These are phyloP conservation scores for Formicarius rufipectus DNA, from an alignment of 2,113 vertebrate genomes.

Conservation along the genomic window DNA sequence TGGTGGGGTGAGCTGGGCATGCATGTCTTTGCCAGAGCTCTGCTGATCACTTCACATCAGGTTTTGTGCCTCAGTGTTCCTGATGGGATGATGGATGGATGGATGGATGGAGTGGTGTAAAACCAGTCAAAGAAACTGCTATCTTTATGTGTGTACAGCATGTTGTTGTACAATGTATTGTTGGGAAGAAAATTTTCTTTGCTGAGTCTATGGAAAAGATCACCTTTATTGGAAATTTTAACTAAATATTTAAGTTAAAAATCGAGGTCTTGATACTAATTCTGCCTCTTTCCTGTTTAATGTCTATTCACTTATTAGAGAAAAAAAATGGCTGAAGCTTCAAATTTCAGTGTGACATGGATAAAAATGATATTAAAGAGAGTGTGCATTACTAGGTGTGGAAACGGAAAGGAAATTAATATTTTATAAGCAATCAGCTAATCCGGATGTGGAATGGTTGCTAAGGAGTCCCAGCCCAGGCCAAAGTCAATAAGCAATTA, in stretches of 20 bases:
- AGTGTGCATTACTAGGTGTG: background rate
- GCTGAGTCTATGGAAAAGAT: background rate
- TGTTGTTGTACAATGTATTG: accelerated
- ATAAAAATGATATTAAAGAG: background rate
- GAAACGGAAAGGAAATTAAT: background rate
- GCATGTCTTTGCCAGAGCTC: background rate
- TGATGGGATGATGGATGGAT: background rate
- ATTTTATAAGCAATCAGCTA: background rate
- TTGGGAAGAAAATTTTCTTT: background rate
- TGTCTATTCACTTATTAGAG: background rate
- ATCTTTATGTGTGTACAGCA: background rate
- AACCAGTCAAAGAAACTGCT: background rate
- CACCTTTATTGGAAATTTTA: background rate
- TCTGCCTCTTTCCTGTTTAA: background rate
- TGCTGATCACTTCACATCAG: background rate
- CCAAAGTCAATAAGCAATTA: constrained; percentile 44
- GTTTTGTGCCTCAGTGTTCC: background rate
- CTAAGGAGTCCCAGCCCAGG: constrained; percentile 2
- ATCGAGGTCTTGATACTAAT: background rate
- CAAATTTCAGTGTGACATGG: background rate
- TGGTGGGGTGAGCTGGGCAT: background rate
- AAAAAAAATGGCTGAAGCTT: background rate
- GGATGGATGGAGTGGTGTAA: background rate
- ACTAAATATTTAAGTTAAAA: background rate
- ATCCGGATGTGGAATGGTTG: background rate